Evolutionary conservation across 2,797 vertebrate species (phyloP).

Genomic region (Molossus molossus): DNA sequence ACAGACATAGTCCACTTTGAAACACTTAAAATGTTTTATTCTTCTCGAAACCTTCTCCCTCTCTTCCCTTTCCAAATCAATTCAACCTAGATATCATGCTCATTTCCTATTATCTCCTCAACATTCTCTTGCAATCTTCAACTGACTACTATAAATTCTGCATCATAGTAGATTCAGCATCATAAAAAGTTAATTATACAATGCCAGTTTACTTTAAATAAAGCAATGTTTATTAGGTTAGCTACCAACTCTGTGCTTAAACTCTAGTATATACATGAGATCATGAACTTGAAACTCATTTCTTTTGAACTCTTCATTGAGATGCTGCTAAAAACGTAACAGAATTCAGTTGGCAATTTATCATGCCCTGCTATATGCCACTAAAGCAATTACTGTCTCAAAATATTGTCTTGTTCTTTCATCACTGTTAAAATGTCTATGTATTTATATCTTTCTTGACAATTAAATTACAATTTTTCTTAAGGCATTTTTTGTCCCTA

Average conservation of each 20-base stretch:
- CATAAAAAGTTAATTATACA: background rate
- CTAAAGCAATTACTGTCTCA: conserved; percentile 11
- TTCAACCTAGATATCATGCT: background rate
- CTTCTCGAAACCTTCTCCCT: background rate
- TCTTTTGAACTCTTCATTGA: conserved; percentile 31
- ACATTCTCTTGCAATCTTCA: background rate
- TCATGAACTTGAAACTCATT: background rate
- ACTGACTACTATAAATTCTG: background rate
- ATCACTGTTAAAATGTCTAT: background rate
- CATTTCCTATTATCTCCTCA: background rate
- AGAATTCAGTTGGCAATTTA: conserved; percentile 51
- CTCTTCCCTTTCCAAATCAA: background rate
- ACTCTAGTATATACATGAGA: background rate
- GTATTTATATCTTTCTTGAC: conserved; percentile 13
- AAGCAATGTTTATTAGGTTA: background rate
- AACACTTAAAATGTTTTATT: background rate
- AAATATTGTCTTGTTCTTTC: conserved; percentile 5
- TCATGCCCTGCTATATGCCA: background rate
- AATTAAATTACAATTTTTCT: conserved; percentile 1
- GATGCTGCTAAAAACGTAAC: background rate
- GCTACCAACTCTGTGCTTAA: background rate
- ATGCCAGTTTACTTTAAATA: background rate
- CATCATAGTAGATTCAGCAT: background rate
- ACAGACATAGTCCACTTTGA: background rate
- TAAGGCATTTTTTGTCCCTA: background rate